phyloP scores from a whole-genome alignment of 2,797 vertebrate genomes.

The Anguilla pacifica region DNA sequence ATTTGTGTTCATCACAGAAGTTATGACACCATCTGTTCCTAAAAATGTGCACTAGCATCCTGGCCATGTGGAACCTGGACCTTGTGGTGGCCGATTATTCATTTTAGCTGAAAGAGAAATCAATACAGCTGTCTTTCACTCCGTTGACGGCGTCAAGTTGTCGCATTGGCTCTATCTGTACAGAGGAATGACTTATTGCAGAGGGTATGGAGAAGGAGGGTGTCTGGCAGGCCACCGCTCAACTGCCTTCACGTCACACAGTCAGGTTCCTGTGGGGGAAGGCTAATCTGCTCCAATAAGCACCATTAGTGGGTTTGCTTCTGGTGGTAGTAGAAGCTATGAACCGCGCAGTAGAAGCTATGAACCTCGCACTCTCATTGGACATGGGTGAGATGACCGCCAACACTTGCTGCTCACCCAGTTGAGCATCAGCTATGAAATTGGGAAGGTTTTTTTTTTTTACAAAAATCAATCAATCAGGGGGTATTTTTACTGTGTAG shows the following conservation, averaged over 20 bases:
- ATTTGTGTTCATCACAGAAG: too few species aligned
- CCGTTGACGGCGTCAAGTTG: background rate
- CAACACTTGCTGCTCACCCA: background rate
- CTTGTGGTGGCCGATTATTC: background rate
- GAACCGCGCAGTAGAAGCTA: background rate
- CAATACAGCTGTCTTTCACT: conserved; percentile 14
- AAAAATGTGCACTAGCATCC: background rate
- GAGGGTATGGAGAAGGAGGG: background rate
- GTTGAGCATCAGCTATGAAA: background rate
- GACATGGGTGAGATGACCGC: background rate
- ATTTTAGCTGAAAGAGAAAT: background rate
- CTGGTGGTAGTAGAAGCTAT: background rate
- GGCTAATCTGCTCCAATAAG: background rate
- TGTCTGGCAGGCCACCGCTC: background rate
- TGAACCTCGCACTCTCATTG: background rate
- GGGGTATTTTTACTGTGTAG: background rate
- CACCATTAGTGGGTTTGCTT: background rate
- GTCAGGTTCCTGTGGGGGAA: background rate
- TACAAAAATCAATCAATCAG: background rate
- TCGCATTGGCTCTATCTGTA: background rate
- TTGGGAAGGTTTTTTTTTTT: background rate
- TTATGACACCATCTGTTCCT: background rate
- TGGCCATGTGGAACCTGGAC: background rate
- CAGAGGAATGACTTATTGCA: background rate
- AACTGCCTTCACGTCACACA: background rate